Evolutionary conservation across 2,797 vertebrate genomes (phyloP).

Genomic region (Picus viridis): DNA sequence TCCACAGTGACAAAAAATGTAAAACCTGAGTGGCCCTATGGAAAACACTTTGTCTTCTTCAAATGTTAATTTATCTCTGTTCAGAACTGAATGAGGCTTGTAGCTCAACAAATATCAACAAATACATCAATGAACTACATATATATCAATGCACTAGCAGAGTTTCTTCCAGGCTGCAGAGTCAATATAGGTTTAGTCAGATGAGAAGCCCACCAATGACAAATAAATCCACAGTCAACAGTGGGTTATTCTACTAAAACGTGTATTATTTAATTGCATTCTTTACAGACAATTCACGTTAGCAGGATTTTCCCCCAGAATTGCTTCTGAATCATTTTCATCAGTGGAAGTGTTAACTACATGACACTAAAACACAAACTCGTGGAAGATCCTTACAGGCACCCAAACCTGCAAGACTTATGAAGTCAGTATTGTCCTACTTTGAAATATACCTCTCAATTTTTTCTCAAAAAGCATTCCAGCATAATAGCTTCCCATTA

Average conservation of each 20-base stretch:
- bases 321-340: neutral
- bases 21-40: neutral
- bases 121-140: neutral
- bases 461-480: neutral
- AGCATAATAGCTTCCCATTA: neutral
- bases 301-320: neutral
- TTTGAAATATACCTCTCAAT: neutral
- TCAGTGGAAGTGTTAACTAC: neutral
- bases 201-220: neutral
- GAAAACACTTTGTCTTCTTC: neutral
- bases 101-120: neutral
- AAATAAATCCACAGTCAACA: neutral
- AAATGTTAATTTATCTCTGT: neutral
- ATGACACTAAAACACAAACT: neutral
- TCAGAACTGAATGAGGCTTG: neutral
- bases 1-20: neutral
- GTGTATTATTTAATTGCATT: neutral
- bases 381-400: neutral
- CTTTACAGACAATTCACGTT: neutral
- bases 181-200: neutral
- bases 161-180: neutral
- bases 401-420: neutral
- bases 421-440: neutral
- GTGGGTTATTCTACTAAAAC: neutral
- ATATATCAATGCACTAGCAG: neutral